Base-by-base conservation (phyloP, 92 coral and sea anemone species). In the Galaxea fascicularis region DNA sequence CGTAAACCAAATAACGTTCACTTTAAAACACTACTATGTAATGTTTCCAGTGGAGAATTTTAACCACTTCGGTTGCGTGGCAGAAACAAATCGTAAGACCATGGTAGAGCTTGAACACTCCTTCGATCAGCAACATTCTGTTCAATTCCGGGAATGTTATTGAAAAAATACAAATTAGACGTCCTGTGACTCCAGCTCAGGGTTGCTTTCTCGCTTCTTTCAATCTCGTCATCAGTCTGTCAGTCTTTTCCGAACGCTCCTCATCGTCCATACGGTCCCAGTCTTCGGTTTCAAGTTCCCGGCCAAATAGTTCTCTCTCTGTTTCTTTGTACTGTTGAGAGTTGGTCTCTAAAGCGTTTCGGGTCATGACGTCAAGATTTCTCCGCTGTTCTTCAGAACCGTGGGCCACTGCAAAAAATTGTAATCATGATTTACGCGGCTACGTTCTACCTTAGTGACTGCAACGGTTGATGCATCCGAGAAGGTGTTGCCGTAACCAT, bases 261-360 rank as follows among this genome's bases (percentile, higher is more conserved):
- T 87, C 92, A 3, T 86, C 78, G 10, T 56, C 76, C 95, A 94
- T 94, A 28, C 65, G 24, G 65, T 91, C 88, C 98, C 98, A 94
- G 80, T 92, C 98, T 24, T 89, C 89, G 20, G 58, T 68, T 24
- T 83, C 65, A 77, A 94, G 86, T 85, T 94, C 90, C 5, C 80
- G 84, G 8, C 92, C 95, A 82, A 94, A 94, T 31, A 94, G 72
- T 25, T 91, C 91, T 11, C 47, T 74, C 52, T 89, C 80, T 5
- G 89, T 92, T 15, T 91, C 84, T 65, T 79, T 79, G 86, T 86
- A 94, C 29, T 94, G 88, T 0, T 51, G 59, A 41, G 73, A 63
- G 26, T 86, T 87, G 35, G 73, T 86, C 69, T 75, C 80, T 24
- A 89, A 62, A 8, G 86, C 88, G 17, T 82, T 39, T 82, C 71